These are phyloP conservation scores for Copsychus sechellarum DNA, from an alignment of 2,113 vertebrate genomes.

Conservation along the genomic window DNA sequence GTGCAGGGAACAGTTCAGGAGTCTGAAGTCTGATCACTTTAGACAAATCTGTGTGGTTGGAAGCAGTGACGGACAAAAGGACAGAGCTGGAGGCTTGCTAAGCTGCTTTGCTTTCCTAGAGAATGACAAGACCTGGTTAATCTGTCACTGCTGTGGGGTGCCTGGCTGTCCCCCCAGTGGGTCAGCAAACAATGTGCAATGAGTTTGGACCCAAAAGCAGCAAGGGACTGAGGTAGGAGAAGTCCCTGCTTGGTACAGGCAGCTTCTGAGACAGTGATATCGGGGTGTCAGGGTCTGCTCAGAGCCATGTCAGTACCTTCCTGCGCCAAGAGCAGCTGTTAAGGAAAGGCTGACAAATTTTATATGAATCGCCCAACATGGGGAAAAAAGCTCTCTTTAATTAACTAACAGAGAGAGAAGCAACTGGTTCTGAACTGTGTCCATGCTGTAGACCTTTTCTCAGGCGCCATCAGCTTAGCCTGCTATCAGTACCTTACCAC, in stretches of 20 bases:
- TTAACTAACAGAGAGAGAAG: not conserved
- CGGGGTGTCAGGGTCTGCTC: not conserved
- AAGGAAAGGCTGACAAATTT: not conserved
- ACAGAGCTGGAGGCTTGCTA: not conserved
- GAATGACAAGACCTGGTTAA: not conserved
- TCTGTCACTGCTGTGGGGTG: not conserved
- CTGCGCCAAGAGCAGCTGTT: fast-evolving
- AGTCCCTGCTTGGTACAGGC: not conserved
- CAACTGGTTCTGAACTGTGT: not conserved
- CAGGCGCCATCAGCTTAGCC: not conserved
- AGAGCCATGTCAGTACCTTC: fast-evolving
- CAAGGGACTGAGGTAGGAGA: not conserved
- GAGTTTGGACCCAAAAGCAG: not conserved
- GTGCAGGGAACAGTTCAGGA: not conserved
- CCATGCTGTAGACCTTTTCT: not conserved
- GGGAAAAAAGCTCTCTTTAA: not conserved
- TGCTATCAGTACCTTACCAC: not conserved
- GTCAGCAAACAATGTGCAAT: not conserved
- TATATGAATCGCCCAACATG: fast-evolving
- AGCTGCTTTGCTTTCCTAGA: not conserved
- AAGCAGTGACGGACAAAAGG: not conserved
- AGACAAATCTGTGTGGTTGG: not conserved
- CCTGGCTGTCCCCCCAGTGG: not conserved
- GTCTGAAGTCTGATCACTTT: conserved; percentile 17
- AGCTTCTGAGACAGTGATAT: not conserved